Evolutionary conservation across 2,113 vertebrate species (phyloP), one percentile per base, ranked within the genome.

Genomic region (Elephantulus edwardii): DNA sequence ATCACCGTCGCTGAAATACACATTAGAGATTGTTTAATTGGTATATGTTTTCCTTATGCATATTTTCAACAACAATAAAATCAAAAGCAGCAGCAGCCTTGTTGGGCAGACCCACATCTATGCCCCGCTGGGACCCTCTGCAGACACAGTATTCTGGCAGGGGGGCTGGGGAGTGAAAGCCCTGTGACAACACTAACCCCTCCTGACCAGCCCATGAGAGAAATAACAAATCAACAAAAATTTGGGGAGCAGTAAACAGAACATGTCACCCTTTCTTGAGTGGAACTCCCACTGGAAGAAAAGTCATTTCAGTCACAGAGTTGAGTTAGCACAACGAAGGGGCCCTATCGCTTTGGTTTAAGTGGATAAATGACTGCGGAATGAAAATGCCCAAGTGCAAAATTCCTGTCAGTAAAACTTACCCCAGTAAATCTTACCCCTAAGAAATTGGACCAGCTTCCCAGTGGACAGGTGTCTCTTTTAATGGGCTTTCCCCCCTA

Each of bases 321-420:
- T 68, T 72, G 35, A 38, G 52, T 70, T 60, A 62, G 52, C n/a
- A 92, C 80, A 66, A 82, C 71, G 68, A 68, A 44, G 62, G 28
- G 20, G 10, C 58, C 26, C 56, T 56, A 3, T 11, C 6, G 8
- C 70, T 76, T 70, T 44, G 28, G 38, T 44, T 86, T 79, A 56
- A 93, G 26, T 62, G 83, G 82, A 22, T 86, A 66, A 90, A 80
- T 64, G 62, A 58, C 56, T 79, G n/a, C 35, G 77, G 72, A 35
- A 22, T 70, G 77, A 81, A 92, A 58, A 35, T 64, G 6, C 60
- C 60, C 54, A 12, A 40, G 4, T n/a, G 50, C 46, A 54, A 68
- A 68, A 75, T 62, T 24, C 42, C 54, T 90, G 72, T 42, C 30
- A 3, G 71, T 70, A 56, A 54, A 48, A 38, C 38, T 60, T 12